Evolutionary conservation across 1,140 invertebrate genomes (phyloP), one percentile per base, ranked within the genome.

Genomic region (Cydia pomonella): DNA sequence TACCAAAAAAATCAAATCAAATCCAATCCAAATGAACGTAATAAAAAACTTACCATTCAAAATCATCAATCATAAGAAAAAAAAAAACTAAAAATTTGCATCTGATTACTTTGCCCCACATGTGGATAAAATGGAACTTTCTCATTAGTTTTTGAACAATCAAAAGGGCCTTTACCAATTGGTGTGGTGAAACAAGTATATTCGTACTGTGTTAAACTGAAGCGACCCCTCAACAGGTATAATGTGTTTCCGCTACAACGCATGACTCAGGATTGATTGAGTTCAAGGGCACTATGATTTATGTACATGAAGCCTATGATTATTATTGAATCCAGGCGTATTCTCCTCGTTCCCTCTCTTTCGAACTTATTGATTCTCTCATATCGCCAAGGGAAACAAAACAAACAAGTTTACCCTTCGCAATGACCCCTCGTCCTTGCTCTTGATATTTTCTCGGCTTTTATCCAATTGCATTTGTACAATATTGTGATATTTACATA

Each of bases 361-460:
- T 33, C 29, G 1, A 2, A 69, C 64, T 18, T 23, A 21, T 38
- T 21, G 9, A 33, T 38, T 13, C 29, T 33, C 64, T 18, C 16
- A 69, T 69, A 41, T 69, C n/a, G 29, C 13, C 1, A 18, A 33
- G 64, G 29, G 29, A 69, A 29, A 33, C 64, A 33, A 29, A 66
- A 69, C 13, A 66, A 66, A 66, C 18, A 18, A 16, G 29, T 41
- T 33, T 38, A 27, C 64, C 64, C 64, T 69, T 69, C 64, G 33
- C 64, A 69, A 41, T 69, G 33, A 69, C 64, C 64, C n/a, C 64
- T 33, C 33, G 64, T 21, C 64, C 64, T 69, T 69, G 64, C 64
- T 69, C 64, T 69, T 69, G 27, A 38, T n/a, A 69, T 69, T 69
- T 69, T 69, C 27, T 69, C 64, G 64, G 64, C 64, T 69, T 69